Conservation (phyloP, 2,888 invertebrate species). For the Kuschelorhynchus macadamiae region DNA sequence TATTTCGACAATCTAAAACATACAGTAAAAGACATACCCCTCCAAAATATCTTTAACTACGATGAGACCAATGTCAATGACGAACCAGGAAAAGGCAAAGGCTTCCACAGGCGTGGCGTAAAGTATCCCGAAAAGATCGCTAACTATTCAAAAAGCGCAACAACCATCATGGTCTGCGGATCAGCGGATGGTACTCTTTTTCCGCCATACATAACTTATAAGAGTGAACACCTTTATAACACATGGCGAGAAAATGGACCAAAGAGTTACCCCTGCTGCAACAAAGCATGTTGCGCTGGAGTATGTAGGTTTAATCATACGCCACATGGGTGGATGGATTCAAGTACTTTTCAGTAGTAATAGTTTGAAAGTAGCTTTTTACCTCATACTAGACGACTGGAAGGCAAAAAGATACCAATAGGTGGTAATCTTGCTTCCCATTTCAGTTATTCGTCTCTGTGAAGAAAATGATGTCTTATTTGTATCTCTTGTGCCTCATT, state of each 20-base stretch:
- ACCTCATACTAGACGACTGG: slow-evolving; percentile 41
- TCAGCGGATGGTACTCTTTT: too few relatives aligned
- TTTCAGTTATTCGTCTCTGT: slow-evolving; percentile 39
- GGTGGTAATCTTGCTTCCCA: slow-evolving; percentile 65
- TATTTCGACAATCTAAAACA: too few relatives aligned
- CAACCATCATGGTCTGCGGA: too few relatives aligned
- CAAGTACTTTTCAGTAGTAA: background rate
- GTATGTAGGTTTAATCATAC: slow-evolving; percentile 15
- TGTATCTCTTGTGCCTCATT: slow-evolving; percentile 57
- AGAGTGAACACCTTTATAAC: slow-evolving; percentile 5
- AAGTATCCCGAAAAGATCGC: too few relatives aligned
- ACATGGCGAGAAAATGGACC: slow-evolving; percentile 13
- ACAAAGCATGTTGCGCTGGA: slow-evolving; percentile 28
- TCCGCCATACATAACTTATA: slow-evolving; percentile 9
- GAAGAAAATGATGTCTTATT: slow-evolving; percentile 58
- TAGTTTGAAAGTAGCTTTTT: slow-evolving; percentile 33
- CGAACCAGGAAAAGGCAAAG: too few relatives aligned
- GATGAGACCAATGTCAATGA: too few relatives aligned
- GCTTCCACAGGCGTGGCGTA: too few relatives aligned
- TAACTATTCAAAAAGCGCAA: too few relatives aligned
- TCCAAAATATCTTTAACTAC: too few relatives aligned
- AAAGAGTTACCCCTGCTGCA: slow-evolving; percentile 26
- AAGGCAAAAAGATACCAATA: slow-evolving; percentile 59
- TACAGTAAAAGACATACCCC: too few relatives aligned
- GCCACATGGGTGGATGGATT: slow-evolving; percentile 14